phyloP scores from a whole-genome alignment of 2,797 vertebrate species.

The Philypnodon macrostomus region DNA sequence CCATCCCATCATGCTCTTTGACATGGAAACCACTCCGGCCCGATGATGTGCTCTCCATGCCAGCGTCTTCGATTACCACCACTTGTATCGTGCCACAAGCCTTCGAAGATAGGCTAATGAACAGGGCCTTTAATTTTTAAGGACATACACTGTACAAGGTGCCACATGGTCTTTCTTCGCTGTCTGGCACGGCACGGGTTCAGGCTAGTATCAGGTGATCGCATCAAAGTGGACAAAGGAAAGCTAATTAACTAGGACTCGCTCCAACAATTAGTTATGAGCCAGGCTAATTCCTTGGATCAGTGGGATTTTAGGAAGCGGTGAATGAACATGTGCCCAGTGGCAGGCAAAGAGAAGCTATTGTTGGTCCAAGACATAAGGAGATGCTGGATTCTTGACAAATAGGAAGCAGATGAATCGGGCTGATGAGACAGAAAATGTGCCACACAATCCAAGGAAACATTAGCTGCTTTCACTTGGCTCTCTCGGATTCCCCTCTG shows the following conservation, averaged over 20 bases:
- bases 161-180: conserved; percentile 55
- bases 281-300: conserved; percentile 46
- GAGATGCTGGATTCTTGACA: conserved; percentile 33
- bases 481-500: not conserved
- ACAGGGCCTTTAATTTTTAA: conserved; percentile 68
- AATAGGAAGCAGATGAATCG: conserved; percentile 17
- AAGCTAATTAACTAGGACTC: conserved; percentile 63
- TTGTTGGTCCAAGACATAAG: conserved; percentile 11
- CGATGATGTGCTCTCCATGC: conserved; percentile 43
- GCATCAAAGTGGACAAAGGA: conserved; percentile 56
- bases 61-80: conserved; percentile 56
- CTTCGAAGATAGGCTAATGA: conserved; percentile 66
- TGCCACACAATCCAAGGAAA: conserved; percentile 13
- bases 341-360: conserved; percentile 4
- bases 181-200: conserved; percentile 26
- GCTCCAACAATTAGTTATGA: conserved; percentile 46
- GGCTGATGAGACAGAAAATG: conserved; percentile 3
- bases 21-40: conserved; percentile 49
- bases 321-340: conserved; percentile 17
- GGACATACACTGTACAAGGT: conserved; percentile 51
- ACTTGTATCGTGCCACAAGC: conserved; percentile 52
- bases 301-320: conserved; percentile 17
- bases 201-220: conserved; percentile 56
- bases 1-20: conserved; percentile 55
- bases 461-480: conserved; percentile 33